phyloP scores from a whole-genome alignment of 2,797 vertebrate species.

The Picus viridis region DNA sequence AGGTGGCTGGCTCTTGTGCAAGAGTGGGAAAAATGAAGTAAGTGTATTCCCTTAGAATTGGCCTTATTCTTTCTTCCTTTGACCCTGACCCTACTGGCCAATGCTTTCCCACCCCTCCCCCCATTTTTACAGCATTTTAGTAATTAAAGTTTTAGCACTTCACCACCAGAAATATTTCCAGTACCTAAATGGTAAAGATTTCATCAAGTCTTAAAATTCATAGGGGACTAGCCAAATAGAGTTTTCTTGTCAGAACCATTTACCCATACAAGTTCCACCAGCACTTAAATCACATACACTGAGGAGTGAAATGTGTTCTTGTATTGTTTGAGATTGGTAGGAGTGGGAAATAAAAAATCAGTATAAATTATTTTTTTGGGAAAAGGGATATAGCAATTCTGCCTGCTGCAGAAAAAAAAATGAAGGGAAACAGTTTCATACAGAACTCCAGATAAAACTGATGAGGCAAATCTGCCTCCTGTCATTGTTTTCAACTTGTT shows the following conservation, averaged over 20 bases:
- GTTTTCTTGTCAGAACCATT: background rate
- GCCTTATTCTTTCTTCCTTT: background rate
- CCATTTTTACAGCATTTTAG: background rate
- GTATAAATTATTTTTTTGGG: background rate
- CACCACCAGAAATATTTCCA: background rate
- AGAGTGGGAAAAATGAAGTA: conserved; percentile 2
- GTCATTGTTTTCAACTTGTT: background rate
- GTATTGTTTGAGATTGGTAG: background rate
- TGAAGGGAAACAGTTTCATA: background rate
- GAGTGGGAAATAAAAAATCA: background rate
- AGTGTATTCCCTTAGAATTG: background rate
- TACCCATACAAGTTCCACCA: background rate
- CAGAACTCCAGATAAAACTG: background rate
- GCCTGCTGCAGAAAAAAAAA: background rate
- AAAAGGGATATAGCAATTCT: background rate
- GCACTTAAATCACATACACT: background rate
- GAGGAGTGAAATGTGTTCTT: background rate
- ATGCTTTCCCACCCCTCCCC: background rate
- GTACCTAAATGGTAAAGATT: background rate
- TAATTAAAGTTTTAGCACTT: background rate
- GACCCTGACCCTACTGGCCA: background rate
- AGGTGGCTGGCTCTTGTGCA: background rate
- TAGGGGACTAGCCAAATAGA: background rate
- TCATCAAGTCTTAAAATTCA: background rate
- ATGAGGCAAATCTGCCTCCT: background rate